phyloP scores from a whole-genome alignment of 53 echinoderm and acorn worm genomes.

The Apostichopus leukothele region DNA sequence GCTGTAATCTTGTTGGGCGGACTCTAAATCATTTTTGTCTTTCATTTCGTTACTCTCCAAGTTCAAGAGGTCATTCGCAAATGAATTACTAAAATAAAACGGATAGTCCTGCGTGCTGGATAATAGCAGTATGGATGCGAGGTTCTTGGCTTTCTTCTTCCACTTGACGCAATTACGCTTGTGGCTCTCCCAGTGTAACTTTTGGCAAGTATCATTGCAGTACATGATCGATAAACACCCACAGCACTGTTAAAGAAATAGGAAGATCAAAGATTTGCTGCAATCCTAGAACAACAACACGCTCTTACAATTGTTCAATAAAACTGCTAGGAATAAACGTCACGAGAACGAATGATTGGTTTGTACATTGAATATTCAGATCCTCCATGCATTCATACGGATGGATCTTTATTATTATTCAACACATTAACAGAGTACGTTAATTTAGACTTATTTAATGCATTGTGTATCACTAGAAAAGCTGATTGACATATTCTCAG shows the following conservation, averaged over 20 bases:
- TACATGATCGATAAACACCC: background rate
- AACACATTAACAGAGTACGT: no score
- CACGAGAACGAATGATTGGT: no score
- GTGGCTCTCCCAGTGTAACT: background rate
- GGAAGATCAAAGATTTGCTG: background rate
- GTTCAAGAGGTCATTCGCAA: slow-evolving; percentile 5
- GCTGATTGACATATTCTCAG: no score
- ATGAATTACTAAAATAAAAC: slow-evolving; percentile 13
- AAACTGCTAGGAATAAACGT: no score
- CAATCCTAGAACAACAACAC: no score
- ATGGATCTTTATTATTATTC: no score
- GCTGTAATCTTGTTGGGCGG: background rate
- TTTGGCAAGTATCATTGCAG: background rate
- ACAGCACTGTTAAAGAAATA: background rate
- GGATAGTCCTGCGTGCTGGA: background rate
- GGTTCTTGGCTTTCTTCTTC: background rate
- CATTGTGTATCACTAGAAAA: no score
- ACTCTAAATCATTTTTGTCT: background rate
- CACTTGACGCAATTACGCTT: background rate
- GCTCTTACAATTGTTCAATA: no score
- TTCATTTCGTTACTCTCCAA: background rate
- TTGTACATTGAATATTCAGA: no score
- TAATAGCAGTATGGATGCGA: background rate
- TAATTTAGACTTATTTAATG: no score
- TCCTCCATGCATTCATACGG: no score